Evolutionary conservation across 2,888 invertebrate species (phyloP), one percentile per base, ranked within the genome.

Genomic region (Agrotis segetum): DNA sequence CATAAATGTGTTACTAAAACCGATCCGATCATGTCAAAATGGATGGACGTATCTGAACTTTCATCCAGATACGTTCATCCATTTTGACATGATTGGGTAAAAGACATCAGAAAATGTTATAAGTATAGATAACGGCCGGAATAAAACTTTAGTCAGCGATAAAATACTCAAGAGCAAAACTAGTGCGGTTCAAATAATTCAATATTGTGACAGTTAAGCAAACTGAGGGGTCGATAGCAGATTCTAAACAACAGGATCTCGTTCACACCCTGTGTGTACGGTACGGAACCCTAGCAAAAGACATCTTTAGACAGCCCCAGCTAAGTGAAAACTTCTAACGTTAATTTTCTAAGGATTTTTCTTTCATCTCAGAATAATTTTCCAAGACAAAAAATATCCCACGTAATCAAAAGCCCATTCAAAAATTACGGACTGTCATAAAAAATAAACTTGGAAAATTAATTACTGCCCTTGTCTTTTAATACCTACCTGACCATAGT

Each of bases 381-480:
- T 19, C n/a, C 17, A 2, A 2, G n/a, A 46, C 6, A 1, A 29
- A 46, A 52, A 50, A 2, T 34, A 29, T 16, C 14, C 40, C 17
- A 21, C 52, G 14, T 14, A 55, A 71, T 71, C 19, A 61, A 49
- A 14, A 55, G 0, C n/a, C 21, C 47, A 60, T 56, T 71, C 44
- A 47, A 55, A 29, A 16, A 55, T 55, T 24, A 11, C 0, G 6
- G 47, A 29, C 21, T 61, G 19, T 49, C 19, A 17, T 59, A 53
- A 58, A 52, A 62, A 50, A 47, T 44, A 19, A 14, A 17, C 17
- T 46, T 56, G 9, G 62, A 29, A 60, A 71, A 61, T 29, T 69
- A 72, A 72, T 59, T 40, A 65, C 19, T n/a, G 34, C 19, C 14
- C n/a, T 52, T 58, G 34, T 58, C 13, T 69, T 46, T 24, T 16